Evolutionary conservation across 2,797 vertebrate species (phyloP).

Genomic region (Acanthurus lineatus): DNA sequence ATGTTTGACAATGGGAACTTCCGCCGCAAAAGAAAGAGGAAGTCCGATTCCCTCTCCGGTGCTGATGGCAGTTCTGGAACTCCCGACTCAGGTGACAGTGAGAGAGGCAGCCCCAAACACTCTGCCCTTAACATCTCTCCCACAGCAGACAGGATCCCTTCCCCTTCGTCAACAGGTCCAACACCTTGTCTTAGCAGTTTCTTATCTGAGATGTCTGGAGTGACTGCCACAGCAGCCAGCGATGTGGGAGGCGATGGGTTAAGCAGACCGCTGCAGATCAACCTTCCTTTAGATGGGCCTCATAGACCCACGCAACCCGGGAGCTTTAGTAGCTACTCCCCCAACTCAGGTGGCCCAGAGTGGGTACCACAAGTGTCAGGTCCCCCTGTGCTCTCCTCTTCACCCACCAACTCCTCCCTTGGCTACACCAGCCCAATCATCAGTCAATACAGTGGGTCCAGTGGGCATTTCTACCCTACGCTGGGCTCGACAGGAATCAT

Average conservation of each 20-base stretch:
- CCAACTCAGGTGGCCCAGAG: slow-evolving; percentile 81
- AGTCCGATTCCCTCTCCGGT: slow-evolving; percentile 88
- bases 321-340: slow-evolving; percentile 89
- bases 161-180: slow-evolving; percentile 82
- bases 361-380: slow-evolving; percentile 82
- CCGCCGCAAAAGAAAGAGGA: slow-evolving; percentile 94
- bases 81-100: slow-evolving; percentile 83
- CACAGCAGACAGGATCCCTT: slow-evolving; percentile 88
- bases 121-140: slow-evolving; percentile 84
- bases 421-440: slow-evolving; percentile 90
- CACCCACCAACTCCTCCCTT: slow-evolving; percentile 85
- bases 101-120: slow-evolving; percentile 87
- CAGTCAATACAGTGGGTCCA: slow-evolving; percentile 90
- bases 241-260: slow-evolving; percentile 85
- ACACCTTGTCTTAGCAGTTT: slow-evolving; percentile 93
- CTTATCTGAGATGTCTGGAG: slow-evolving; percentile 92
- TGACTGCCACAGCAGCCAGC: slow-evolving; percentile 68
- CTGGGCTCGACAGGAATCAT: slow-evolving; percentile 87
- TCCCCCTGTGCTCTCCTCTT: slow-evolving; percentile 82
- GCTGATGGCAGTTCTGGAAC: slow-evolving; percentile 71
- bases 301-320: slow-evolving; percentile 89
- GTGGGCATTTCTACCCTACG: slow-evolving; percentile 92
- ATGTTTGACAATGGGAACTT: slow-evolving; percentile 99
- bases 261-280: slow-evolving; percentile 86
- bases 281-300: slow-evolving; percentile 87